Base-by-base conservation (phyloP, 2,797 vertebrate genomes). In the Saxicola maurus region DNA sequence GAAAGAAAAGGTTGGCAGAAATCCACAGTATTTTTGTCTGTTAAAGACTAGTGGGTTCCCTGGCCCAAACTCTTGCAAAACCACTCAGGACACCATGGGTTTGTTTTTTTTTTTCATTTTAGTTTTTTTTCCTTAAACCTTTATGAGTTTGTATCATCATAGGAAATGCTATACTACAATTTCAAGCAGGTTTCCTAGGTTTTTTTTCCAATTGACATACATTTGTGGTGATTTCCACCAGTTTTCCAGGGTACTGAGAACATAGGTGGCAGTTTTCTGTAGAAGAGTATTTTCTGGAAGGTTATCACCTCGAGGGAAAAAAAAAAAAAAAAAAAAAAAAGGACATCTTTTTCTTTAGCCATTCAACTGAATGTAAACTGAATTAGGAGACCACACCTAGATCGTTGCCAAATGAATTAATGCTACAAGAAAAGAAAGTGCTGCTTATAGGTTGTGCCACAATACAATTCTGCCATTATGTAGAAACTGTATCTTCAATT, bases 1-100 rank as follows among this genome's bases (percentile, higher is more conserved):
- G 93, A 93, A 95, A 89, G 35, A 64, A 25, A 55, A 67, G 11
- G 3, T 19, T 92, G 80, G 53, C 77, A 84, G 35, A 86, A 93
- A 78, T 60, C 52, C 67, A 76, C 11, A 52, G 14, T 46, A 25
- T 33, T 91, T 87, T 73, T 66, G 42, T 16, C 56, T 73, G 16
- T 59, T 78, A 73, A 82, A 87, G 19, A 16, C 11, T 38, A 74
- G 25, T 30, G 71, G 38, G 37, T 87, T 83, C 89, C 62, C 43
- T 38, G 19, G 30, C 35, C 86, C 56, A 57, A 78, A 86, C 4
- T 45, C 35, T 11, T 83, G 62, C 77, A 84, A 43, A 21, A 92
- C 30, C 6, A 45, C 35, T 53, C 53, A 76, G 45, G 33, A 60
- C 14, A 67, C 9, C 6, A 19, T 27, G 35, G 59, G 17, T 86